These are phyloP conservation scores for Acanthosoma haemorrhoidale DNA, from an alignment of 2,888 invertebrate genomes.

Conservation along the genomic window DNA sequence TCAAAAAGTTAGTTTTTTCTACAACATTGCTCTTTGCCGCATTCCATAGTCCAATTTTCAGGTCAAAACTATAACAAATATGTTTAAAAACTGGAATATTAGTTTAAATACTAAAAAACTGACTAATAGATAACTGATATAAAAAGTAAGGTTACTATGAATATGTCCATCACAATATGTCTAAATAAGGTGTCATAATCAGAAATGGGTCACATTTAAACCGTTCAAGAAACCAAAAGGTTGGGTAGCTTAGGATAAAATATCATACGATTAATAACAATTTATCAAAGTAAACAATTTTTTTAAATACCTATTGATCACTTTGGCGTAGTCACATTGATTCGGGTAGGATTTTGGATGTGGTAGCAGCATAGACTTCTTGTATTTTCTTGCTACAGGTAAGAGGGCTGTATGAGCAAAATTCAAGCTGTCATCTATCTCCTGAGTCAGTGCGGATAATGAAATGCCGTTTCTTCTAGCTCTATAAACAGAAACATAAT, in stretches of 20 bases:
- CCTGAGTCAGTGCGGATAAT: conserved; percentile 16
- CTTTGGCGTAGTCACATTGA: conserved; percentile 34
- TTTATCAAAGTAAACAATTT: neutral
- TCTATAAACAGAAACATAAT: neutral
- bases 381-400: conserved; percentile 37
- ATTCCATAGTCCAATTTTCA: conserved; percentile 31
- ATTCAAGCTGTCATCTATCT: conserved; percentile 29
- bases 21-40: conserved; percentile 4
- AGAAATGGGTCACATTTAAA: too few relatives aligned
- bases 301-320: conserved; percentile 27
- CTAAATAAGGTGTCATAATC: too few relatives aligned
- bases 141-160: too few relatives aligned
- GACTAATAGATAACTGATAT: too few relatives aligned
- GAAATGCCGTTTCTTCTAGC: neutral
- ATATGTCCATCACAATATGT: too few relatives aligned
- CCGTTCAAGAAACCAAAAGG: too few relatives aligned
- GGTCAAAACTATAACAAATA: conserved; percentile 31
- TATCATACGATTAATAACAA: neutral
- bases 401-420: conserved; percentile 31
- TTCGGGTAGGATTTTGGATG: conserved; percentile 35
- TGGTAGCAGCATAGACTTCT: conserved; percentile 34
- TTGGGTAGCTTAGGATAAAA: too few relatives aligned
- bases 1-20: conserved; percentile 26
- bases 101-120: too few relatives aligned
- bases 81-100: neutral